phyloP scores from a whole-genome alignment of 2,113 vertebrate genomes.

The Melanotaenia duboulayi region DNA sequence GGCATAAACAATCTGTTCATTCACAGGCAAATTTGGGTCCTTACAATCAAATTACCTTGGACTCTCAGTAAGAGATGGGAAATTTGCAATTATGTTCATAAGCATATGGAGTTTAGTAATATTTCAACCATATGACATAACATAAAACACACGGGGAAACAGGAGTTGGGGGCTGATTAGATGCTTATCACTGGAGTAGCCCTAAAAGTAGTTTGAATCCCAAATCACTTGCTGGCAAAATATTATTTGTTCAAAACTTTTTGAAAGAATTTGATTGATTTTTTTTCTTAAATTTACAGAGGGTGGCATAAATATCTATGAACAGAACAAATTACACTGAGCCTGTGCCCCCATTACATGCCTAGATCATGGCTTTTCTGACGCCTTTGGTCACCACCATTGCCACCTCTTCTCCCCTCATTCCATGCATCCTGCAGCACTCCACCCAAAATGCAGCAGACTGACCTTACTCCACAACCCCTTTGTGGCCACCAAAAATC shows the following conservation, averaged over 20 bases:
- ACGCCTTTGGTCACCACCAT: no score
- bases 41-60: slow-evolving; percentile 40
- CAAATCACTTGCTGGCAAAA: background rate
- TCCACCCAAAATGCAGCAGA: no score
- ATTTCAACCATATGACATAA: background rate
- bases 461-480: no score
- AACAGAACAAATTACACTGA: background rate
- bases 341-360: no score
- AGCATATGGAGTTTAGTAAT: background rate
- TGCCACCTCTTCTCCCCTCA: no score
- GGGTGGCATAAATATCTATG: background rate
- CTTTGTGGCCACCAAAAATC: no score
- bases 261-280: slow-evolving; percentile 6
- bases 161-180: no score
- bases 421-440: no score
- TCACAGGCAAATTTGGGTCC: slow-evolving; percentile 31
- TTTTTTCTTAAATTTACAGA: background rate
- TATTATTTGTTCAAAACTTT: slow-evolving; percentile 7
- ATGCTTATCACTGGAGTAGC: background rate
- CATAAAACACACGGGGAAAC: slow-evolving; percentile 7
- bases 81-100: slow-evolving; percentile 23
- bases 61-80: slow-evolving; percentile 32
- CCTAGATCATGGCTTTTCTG: no score
- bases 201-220: background rate
- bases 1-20: slow-evolving; percentile 62